Base-by-base conservation (phyloP, 2,888 invertebrate species). In the Pseudeuparius sepicola region DNA sequence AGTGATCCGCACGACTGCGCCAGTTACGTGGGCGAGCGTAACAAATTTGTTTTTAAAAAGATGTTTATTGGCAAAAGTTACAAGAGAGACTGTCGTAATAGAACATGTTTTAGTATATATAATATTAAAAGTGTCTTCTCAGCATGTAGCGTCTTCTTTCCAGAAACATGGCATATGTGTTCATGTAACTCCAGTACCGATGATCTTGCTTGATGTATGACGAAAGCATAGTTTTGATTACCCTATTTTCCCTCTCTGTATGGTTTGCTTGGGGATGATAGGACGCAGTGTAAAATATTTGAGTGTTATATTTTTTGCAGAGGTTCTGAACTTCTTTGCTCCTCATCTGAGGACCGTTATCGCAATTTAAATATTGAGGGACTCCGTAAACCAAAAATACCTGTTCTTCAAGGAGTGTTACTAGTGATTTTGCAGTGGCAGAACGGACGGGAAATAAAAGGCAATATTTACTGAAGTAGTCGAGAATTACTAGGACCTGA, bases 341-440 rank as follows among this genome's bases (percentile, higher is more conserved):
- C 6, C 6, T n/a, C 6, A 20, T 7, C n/a, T 20, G 20, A 7
- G n/a, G 6, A n/a, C 20, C 20, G n/a, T 20, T 20, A 20, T 20
- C 20, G n/a, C 20, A 20, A 6, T 20, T 20, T 20, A 6, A 7
- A n/a, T 6, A 6, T n/a, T 7, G 6, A n/a, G 20, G 20, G n/a
- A n/a, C 20, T 20, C 20, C 20, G n/a, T 7, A 20, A 7, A 20
- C n/a, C 20, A 20, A 7, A 20, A 20, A 20, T 20, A 20, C n/a
- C 6, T 20, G 20, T 7, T 20, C n/a, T 20, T 20, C n/a, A 7
- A 20, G n/a, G 7, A 20, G n/a, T n/a, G 7, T 6, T 7, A 6
- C 6, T 7, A 6, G 6, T 7, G 20, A 6, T 20, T 7, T 20
- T 20, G 20, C 20, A 20, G n/a, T 20, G n/a, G 7, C 20, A 7